A percentile compares a stretch with the other conserved stretches of the same genome.
Conservation (phyloP, 1,140 invertebrate genomes). For the Cydia splendana region DNA sequence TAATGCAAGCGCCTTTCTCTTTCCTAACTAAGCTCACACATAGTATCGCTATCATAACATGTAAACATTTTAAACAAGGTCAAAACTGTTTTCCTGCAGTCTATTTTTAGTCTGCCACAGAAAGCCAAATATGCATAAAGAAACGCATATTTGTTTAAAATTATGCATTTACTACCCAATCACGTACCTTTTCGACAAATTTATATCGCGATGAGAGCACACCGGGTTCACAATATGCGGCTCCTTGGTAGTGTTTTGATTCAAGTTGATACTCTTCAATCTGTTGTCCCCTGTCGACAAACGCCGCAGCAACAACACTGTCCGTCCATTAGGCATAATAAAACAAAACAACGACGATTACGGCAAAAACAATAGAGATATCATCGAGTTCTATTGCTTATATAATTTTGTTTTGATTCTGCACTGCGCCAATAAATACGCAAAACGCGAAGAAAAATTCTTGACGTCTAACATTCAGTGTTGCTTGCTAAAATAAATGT, state of each 20-base stretch:
- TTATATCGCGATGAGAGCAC: conserved; percentile 63
- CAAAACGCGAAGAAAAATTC: conserved; percentile 5
- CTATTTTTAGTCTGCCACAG: background rate
- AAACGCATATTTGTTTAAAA: background rate
- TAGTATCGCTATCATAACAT: conserved; percentile 31
- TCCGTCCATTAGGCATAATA: conserved; percentile 74
- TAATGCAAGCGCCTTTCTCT: conserved; percentile 41
- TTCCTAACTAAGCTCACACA: background rate
- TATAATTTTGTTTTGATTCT: conserved; percentile 31
- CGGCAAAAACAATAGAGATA: conserved; percentile 14
- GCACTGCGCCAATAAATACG: conserved; percentile 15
- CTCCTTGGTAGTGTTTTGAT: conserved; percentile 63
- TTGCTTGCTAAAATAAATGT: background rate
- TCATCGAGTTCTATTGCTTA: conserved; percentile 12
- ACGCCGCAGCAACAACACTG: conserved; percentile 67
- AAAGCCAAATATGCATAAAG: background rate
- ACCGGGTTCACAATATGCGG: conserved; percentile 52
- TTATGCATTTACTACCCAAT: background rate
- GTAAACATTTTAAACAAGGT: conserved; percentile 56
- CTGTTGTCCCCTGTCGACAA: conserved; percentile 71
- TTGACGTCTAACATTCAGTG: conserved; percentile 1
- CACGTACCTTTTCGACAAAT: conserved; percentile 63
- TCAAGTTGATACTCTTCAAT: conserved; percentile 69
- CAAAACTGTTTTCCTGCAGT: conserved; percentile 35
- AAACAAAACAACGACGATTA: conserved; percentile 37